These are phyloP conservation scores for Arothron firmamentum DNA, from an alignment of 2,113 vertebrate species.

Conservation along the genomic window DNA sequence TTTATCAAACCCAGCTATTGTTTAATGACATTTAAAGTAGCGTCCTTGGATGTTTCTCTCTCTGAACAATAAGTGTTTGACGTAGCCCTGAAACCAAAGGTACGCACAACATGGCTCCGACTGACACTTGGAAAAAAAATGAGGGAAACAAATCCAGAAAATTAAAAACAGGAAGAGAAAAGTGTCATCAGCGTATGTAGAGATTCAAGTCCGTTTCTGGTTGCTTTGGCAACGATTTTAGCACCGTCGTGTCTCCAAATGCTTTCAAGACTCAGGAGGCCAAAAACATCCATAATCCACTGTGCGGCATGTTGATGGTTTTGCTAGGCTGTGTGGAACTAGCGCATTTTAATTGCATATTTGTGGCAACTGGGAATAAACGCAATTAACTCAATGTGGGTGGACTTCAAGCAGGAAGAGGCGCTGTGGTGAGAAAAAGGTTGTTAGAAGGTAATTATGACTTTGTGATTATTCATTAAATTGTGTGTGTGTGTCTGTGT, in stretches of 20 bases:
- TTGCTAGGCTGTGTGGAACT: constrained; percentile 58
- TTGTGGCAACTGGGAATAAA: constrained; percentile 67
- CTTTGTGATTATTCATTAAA: constrained; percentile 70
- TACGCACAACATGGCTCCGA: too few species aligned
- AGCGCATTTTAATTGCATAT: constrained; percentile 70
- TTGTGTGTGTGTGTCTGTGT: constrained; percentile 7
- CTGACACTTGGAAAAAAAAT: too few species aligned
- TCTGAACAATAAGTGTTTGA: too few species aligned
- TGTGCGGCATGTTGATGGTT: constrained; percentile 58
- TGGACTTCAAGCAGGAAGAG: constrained; percentile 75
- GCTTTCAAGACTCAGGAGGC: constrained; percentile 26
- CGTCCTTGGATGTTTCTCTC: too few species aligned
- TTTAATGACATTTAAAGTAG: too few species aligned
- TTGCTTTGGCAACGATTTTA: not conserved
- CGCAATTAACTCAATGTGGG: constrained; percentile 76
- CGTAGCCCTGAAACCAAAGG: too few species aligned
- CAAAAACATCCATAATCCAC: constrained; percentile 50
- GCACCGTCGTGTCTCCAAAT: constrained; percentile 3
- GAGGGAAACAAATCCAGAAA: too few species aligned
- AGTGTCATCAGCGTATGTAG: too few species aligned
- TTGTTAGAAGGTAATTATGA: constrained; percentile 74
- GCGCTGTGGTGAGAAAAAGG: constrained; percentile 70
- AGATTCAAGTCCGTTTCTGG: too few species aligned
- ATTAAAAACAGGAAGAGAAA: not conserved
- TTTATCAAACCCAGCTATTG: too few species aligned